Base-by-base conservation (phyloP, 2,113 vertebrate species). In the Cheilinus undulatus region DNA sequence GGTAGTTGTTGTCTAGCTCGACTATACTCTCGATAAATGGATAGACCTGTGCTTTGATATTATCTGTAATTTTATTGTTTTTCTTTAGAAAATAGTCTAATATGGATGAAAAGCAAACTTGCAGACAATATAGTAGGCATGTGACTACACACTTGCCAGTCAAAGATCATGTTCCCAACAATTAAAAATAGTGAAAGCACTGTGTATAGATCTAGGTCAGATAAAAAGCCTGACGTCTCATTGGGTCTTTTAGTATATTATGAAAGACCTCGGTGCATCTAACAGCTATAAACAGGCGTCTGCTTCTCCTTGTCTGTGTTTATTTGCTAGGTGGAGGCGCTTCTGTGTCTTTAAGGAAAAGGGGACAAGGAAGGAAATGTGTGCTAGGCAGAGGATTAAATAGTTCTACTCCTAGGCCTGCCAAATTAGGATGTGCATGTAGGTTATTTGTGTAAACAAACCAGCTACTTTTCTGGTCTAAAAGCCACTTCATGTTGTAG, bases 1-100 rank as follows among this genome's bases (percentile, higher is more conserved):
- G 89, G 80, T 87, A 73, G 74, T 75, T 84, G 78, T 86, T 50
- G 78, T 89, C 72, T 85, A 75, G 76, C 78, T 84, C 68, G 78
- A 82, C 54, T 84, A 78, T 88, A 86, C 45, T 88, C 80, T 79
- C 46, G 42, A 78, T 57, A 88, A 69, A 80, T 76, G 53, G 56
- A 67, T 78, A 82, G 56, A 88, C 27, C 50, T 71, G 61, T 85
- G 75, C 26, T 83, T 80, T 86, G 53, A 72, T 84, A 74, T 76
- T 80, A 80, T 65, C 70, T 76, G 81, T 88, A 57, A 49, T 69
- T 80, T 84, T 80, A 56, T 82, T 70, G 27, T 69, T 76, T 76
- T 69, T 61, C 14, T 75, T 85, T 84, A 59, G 52, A 71, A 67
- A 42, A 45, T 48, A 69, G 72, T 84, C 64, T 59, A 52, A 62